Conservation (phyloP, 2,797 vertebrate species). For the Eulemur mongoz region DNA sequence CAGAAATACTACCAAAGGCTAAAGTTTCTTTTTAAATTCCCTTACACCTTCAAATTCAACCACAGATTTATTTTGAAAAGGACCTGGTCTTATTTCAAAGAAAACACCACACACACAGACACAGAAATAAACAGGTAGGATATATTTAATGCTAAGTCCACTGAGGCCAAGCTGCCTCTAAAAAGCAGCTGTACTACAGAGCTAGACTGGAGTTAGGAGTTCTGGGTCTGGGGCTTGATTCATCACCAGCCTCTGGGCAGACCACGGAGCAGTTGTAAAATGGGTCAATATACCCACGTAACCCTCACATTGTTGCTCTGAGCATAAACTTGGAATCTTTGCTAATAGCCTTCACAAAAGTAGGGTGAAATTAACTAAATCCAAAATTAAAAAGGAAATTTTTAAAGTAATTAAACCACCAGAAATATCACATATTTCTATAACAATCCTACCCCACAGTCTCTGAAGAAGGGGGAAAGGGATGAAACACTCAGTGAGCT, state of each 20-base stretch:
- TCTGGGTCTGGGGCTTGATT: background rate
- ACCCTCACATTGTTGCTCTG: background rate
- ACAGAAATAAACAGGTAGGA: background rate
- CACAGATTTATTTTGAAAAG: constrained; percentile 39
- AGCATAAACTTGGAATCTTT: background rate
- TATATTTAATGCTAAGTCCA: background rate
- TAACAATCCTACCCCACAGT: background rate
- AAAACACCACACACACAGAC: background rate
- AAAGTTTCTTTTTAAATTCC: background rate
- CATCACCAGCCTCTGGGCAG: background rate
- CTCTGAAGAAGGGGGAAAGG: background rate
- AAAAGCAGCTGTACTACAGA: background rate
- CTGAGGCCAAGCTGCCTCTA: background rate
- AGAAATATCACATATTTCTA: background rate
- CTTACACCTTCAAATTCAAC: constrained; percentile 18
- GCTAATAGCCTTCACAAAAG: background rate
- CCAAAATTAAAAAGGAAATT: background rate
- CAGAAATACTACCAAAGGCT: background rate
- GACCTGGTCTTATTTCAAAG: background rate
- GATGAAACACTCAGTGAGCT: constrained; percentile 57
- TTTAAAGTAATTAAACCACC: constrained; percentile 18
- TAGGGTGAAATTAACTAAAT: background rate
- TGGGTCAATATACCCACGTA: background rate
- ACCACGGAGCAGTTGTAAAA: background rate
- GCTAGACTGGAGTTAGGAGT: background rate